phyloP scores from a whole-genome alignment of 2,113 vertebrate genomes.

The Phylloscopus whistleri region DNA sequence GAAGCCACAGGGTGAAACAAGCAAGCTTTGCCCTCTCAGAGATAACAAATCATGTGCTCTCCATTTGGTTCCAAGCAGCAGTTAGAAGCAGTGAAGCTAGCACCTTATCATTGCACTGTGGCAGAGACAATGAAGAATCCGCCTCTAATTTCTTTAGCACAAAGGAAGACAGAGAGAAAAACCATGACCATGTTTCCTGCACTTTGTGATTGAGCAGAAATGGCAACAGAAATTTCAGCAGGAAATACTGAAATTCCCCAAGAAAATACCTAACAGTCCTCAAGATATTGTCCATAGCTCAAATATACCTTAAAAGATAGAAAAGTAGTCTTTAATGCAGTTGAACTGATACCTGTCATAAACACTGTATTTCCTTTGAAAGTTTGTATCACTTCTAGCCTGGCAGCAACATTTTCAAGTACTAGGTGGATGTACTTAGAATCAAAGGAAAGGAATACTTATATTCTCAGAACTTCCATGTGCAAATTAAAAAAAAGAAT shows the following conservation, averaged over 20 bases:
- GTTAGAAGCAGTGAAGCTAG: slow-evolving; percentile 13
- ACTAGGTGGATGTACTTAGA: background rate
- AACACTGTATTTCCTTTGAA: slow-evolving; percentile 6
- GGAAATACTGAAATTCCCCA: background rate
- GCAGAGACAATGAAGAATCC: background rate
- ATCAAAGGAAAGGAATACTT: slow-evolving; percentile 54
- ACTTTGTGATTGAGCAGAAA: background rate
- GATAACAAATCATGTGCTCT: background rate
- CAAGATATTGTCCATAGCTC: background rate
- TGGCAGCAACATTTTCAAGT: slow-evolving; percentile 60
- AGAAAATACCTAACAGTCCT: background rate
- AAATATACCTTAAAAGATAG: background rate
- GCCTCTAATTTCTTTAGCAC: background rate
- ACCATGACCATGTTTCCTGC: background rate
- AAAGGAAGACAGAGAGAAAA: background rate
- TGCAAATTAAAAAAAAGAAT: background rate
- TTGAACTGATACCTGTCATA: slow-evolving; percentile 25
- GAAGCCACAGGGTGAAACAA: background rate
- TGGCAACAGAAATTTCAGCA: background rate
- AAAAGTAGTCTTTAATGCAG: slow-evolving; percentile 45
- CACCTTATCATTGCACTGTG: background rate
- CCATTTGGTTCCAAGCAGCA: background rate
- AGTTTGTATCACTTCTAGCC: slow-evolving; percentile 19
- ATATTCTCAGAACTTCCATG: slow-evolving; percentile 1
- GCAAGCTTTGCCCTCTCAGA: background rate